A percentile compares a stretch with the other conserved stretches of the same genome.
Conservation (phyloP, 2,113 vertebrate species). For the Bubo blakistoni region DNA sequence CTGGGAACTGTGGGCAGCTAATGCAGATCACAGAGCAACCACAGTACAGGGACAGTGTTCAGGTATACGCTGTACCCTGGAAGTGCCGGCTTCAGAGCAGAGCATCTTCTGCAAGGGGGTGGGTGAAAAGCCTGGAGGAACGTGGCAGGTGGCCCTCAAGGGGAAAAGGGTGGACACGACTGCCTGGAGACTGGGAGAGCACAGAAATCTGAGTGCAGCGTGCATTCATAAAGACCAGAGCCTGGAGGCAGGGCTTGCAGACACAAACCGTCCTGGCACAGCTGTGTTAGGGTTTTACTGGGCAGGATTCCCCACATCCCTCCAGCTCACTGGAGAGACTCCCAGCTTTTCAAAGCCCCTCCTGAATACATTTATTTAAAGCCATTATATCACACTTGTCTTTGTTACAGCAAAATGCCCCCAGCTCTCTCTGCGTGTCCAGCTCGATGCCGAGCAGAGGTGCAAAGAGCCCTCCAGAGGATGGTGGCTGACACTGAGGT, state of each 20-base stretch:
- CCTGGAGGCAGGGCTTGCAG: background rate
- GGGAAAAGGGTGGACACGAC: no score
- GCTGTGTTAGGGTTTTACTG: background rate
- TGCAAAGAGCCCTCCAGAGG: fast-evolving
- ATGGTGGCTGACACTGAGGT: fast-evolving
- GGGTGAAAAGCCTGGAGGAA: background rate
- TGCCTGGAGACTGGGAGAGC: background rate
- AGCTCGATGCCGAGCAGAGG: background rate
- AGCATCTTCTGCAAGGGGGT: background rate
- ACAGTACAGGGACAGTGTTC: background rate
- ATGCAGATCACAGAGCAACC: background rate
- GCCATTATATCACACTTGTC: no score
- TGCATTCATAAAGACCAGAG: background rate
- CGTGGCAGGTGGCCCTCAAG: background rate
- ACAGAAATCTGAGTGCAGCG: background rate
- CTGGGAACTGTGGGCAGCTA: background rate
- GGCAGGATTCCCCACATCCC: background rate
- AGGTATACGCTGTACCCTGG: background rate
- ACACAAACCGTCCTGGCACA: background rate
- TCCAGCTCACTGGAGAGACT: background rate
- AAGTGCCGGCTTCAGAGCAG: background rate
- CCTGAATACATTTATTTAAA: background rate
- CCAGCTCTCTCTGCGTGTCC: background rate
- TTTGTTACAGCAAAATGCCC: background rate
- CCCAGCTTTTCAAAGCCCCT: background rate